Conservation (phyloP, 2,888 invertebrate genomes). For the Sycophila texana region DNA sequence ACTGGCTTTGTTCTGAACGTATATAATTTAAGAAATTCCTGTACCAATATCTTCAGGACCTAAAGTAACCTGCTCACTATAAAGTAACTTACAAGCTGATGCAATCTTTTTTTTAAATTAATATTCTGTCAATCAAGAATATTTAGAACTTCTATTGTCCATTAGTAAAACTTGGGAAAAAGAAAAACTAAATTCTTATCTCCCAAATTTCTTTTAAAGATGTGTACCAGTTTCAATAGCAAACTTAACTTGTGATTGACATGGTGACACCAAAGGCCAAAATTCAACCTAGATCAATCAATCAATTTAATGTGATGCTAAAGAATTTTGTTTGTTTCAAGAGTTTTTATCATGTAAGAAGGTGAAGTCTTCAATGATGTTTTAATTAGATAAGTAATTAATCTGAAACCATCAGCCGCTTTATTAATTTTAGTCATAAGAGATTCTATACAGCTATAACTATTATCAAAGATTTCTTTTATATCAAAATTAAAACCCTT, state of each 20-base stretch:
- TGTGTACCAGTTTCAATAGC: slow-evolving; percentile 21
- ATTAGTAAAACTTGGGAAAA: too few species aligned
- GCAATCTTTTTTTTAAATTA: slow-evolving; percentile 25
- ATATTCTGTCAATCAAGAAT: neutral
- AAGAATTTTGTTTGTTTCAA: neutral
- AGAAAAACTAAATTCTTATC: neutral
- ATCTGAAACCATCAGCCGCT: neutral
- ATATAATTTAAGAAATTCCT: slow-evolving; percentile 20
- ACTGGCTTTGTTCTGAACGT: slow-evolving; percentile 1
- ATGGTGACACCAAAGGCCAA: slow-evolving; percentile 20
- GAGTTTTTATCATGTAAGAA: neutral
- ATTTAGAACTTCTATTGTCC: neutral
- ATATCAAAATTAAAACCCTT: too few species aligned
- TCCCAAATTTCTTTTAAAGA: slow-evolving; percentile 2
- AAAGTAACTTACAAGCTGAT: slow-evolving; percentile 28
- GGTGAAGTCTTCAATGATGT: neutral
- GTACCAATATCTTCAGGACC: slow-evolving; percentile 21
- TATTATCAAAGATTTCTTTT: too few species aligned
- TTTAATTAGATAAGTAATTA: slow-evolving; percentile 1
- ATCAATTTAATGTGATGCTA: neutral
- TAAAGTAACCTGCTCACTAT: neutral
- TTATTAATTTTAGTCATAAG: neutral
- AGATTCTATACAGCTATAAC: neutral
- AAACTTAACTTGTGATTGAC: slow-evolving; percentile 40
- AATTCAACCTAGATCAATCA: slow-evolving; percentile 27